A percentile compares a stretch with the other conserved stretches of the same genome.
phyloP scores from a whole-genome alignment of 2,113 vertebrate genomes.

The Struthio camelus region DNA sequence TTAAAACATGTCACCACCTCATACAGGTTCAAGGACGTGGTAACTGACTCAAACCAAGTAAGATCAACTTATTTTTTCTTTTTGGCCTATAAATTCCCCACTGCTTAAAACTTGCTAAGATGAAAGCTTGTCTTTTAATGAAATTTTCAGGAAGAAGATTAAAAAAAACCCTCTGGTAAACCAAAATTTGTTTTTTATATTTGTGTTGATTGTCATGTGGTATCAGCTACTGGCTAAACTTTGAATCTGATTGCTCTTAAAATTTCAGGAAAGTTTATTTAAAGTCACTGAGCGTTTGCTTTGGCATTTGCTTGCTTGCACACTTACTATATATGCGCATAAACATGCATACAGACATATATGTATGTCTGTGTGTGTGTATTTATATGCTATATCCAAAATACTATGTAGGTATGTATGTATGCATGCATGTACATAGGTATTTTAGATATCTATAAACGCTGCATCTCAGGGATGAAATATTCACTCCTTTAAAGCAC shows the following conservation, averaged over 20 bases:
- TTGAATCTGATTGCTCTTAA: not conserved
- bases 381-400: not conserved
- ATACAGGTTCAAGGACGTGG: not conserved
- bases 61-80: not conserved
- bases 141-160: not conserved
- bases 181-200: not conserved
- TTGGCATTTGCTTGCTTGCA: not conserved
- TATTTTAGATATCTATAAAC: not conserved
- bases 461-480: not conserved
- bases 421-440: rapidly evolving
- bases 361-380: rapidly evolving
- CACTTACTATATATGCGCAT: not conserved
- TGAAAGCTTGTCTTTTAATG: not conserved
- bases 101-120: rapidly evolving
- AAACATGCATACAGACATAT: not conserved
- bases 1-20: not conserved
- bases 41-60: not conserved
- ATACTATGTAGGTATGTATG: not conserved
- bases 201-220: not conserved
- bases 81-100: not conserved
- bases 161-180: not conserved
- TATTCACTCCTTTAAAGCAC: not conserved
- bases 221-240: not conserved
- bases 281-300: not conserved
- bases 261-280: not conserved